Evolutionary conservation across 2,888 invertebrate genomes (phyloP), one percentile per base, ranked within the genome.

Genomic region (Harpalus rubripes): DNA sequence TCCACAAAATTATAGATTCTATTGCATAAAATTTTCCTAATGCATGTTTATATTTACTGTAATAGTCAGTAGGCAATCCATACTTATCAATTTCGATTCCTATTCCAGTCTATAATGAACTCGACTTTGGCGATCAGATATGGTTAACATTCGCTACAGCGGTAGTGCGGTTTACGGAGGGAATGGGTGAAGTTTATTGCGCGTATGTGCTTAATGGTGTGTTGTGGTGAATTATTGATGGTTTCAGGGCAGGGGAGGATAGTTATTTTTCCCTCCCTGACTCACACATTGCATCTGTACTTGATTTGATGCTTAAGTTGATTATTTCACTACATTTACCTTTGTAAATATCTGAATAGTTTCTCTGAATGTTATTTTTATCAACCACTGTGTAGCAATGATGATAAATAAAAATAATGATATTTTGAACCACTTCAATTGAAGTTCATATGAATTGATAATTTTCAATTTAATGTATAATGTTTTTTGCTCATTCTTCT

Each of bases 211-310:
- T 44, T 74, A 74, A 74, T 74, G 72, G 72, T 8, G 72, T 74
- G 72, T 74, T 74, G 72, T 74, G 72, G 44, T 74, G 72, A 74
- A 74, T 74, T 74, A 74, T 74, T 74, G 72, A 74, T 74, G 72
- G 72, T 16, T 68, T 6, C 32, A 68, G 39, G 68, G 72, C 32
- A 68, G 39, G 68, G 72, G 68, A 32, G 32, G 68, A 12, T 68
- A 41, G 72, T 74, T 74, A 18, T 18, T 41, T 18, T 18, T 41
- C 44, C 72, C 44, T 74, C 44, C 72, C 72, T 74, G 72, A 74
- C 16, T 74, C 72, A 74, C 44, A 15, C 68, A 74, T 22, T 74
- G 44, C 72, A 74, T 74, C 72, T 74, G 72, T 44, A 44, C 22
- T 74, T 74, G 72, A 74, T 74, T 74, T 74, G 16, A 26, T 39